Evolutionary conservation across 2,797 vertebrate genomes (phyloP).

Genomic region (Perodicticus potto): DNA sequence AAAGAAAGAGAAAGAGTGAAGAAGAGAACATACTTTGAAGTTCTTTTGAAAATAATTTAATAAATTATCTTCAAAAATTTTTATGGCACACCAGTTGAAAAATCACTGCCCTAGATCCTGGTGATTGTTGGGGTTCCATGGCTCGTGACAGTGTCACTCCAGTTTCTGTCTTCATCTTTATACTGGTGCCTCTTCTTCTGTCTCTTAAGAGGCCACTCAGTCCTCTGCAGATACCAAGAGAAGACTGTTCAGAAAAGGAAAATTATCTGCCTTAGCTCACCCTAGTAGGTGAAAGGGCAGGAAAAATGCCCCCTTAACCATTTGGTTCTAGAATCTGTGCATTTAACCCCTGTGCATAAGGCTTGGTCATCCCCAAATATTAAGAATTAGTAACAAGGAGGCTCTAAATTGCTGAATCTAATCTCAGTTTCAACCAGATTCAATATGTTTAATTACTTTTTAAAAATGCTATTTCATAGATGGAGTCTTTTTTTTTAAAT

Average conservation of each 20-base stretch:
- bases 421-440: background rate
- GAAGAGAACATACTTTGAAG: no score
- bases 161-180: no score
- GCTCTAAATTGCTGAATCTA: background rate
- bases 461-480: background rate
- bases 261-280: background rate
- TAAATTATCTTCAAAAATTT: no score
- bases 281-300: background rate
- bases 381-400: background rate
- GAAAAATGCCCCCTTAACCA: background rate
- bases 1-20: no score
- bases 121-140: background rate
- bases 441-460: background rate
- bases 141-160: background rate
- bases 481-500: no score
- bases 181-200: background rate
- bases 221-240: background rate
- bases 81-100: no score
- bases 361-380: background rate
- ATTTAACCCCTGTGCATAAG: background rate
- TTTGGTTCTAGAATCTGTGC: background rate
- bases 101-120: background rate
- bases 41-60: no score
- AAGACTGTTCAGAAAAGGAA: background rate
- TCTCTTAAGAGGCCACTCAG: background rate